These are phyloP conservation scores for Alfaro cultratus DNA, from an alignment of 2,797 vertebrate genomes.

Conservation along the genomic window DNA sequence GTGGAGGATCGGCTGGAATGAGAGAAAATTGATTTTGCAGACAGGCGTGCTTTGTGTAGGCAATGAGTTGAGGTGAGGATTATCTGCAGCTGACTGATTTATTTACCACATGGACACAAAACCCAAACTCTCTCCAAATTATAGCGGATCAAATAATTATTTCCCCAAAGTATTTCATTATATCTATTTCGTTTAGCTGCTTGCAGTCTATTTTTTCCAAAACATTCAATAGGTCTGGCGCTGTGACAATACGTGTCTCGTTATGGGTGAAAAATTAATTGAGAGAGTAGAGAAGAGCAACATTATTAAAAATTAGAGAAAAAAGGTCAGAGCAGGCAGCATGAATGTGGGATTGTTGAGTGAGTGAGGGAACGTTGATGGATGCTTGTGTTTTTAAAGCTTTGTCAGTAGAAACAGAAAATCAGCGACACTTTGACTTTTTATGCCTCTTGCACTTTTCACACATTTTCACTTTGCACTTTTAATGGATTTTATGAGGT, in stretches of 20 bases:
- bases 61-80: neutral
- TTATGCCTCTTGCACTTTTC: neutral
- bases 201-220: neutral
- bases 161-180: neutral
- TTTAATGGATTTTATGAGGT: neutral
- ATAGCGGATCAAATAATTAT: neutral
- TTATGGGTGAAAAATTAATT: neutral
- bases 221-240: neutral
- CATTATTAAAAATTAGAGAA: neutral
- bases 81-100: neutral
- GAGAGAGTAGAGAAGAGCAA: neutral
- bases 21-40: neutral
- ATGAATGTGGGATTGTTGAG: neutral
- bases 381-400: neutral
- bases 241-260: neutral
- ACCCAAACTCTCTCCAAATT: neutral
- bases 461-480: neutral
- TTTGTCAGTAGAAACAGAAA: neutral
- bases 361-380: neutral
- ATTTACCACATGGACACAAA: neutral
- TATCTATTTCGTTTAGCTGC: neutral
- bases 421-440: neutral
- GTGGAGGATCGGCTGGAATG: neutral
- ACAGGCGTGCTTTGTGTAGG: neutral
- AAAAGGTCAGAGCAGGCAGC: too few relatives aligned